Conservation (phyloP, 2,797 vertebrate species). For the Platyrinchus mystaceus region DNA sequence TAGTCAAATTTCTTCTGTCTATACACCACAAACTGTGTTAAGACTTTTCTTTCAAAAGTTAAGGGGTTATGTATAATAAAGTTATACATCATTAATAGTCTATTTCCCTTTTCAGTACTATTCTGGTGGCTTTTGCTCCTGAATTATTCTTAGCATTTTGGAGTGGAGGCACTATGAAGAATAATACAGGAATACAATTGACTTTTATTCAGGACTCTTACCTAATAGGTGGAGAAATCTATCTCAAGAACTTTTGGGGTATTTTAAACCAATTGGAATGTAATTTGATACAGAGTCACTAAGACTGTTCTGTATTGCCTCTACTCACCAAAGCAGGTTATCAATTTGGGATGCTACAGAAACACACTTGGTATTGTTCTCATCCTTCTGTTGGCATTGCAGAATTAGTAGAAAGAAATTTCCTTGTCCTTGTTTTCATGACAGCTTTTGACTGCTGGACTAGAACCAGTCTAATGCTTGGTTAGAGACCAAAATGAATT, state of each 20-base stretch:
- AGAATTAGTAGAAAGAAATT: neutral
- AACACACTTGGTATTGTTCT: neutral
- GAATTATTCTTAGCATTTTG: neutral
- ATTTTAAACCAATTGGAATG: neutral
- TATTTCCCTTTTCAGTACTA: neutral
- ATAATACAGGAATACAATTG: neutral
- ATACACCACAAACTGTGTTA: neutral
- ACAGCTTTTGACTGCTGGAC: neutral
- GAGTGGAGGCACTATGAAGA: neutral
- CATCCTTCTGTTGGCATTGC: neutral
- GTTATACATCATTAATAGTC: neutral
- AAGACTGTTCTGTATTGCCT: neutral
- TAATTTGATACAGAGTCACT: neutral
- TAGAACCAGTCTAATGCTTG: neutral
- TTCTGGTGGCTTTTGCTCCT: neutral
- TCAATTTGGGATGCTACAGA: neutral
- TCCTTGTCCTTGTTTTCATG: neutral
- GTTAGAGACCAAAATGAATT: neutral
- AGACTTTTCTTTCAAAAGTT: neutral
- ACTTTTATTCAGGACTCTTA: neutral
- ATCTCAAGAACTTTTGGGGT: neutral
- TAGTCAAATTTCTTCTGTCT: neutral
- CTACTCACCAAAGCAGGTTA: neutral
- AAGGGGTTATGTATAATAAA: neutral
- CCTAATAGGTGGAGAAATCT: neutral